A percentile compares a stretch with the other conserved stretches of the same genome.
phyloP scores from a whole-genome alignment of 1,140 invertebrate species.

The Drosophila teissieri region DNA sequence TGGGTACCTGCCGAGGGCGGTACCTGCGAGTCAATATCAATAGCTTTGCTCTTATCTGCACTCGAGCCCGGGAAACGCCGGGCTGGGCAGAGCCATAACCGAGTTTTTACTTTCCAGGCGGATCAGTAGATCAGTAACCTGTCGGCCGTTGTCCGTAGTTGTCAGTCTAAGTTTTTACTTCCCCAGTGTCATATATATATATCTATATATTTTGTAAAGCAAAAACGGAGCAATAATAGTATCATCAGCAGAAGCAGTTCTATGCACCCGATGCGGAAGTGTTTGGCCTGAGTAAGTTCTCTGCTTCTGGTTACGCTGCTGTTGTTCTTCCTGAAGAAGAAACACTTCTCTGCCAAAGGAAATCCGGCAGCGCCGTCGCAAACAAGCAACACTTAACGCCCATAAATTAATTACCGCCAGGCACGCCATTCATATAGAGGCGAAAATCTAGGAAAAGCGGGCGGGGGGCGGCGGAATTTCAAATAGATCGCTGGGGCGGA shows the following conservation, averaged over 20 bases:
- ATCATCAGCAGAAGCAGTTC: background rate
- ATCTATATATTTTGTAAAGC: slow-evolving; percentile 29
- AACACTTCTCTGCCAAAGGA: slow-evolving; percentile 7
- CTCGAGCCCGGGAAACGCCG: background rate
- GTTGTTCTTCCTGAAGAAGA: background rate
- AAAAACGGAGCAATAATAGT: background rate
- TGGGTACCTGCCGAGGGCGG: slow-evolving; percentile 37
- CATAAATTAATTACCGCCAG: slow-evolving; percentile 64
- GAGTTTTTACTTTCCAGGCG: background rate
- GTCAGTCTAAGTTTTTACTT: background rate
- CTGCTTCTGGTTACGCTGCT: slow-evolving; percentile 28
- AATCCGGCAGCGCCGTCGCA: slow-evolving; percentile 23
- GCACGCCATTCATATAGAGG: slow-evolving; percentile 39
- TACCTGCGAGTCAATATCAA: slow-evolving; percentile 48
- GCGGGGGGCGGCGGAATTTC: background rate
- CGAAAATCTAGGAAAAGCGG: background rate
- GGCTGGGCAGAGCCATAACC: background rate
- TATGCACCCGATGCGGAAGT: slow-evolving; percentile 30
- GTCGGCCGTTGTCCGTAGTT: slow-evolving; percentile 1
- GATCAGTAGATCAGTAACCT: slow-evolving; percentile 11
- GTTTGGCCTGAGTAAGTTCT: slow-evolving; percentile 46
- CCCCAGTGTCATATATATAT: background rate
- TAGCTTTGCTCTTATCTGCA: slow-evolving; percentile 20
- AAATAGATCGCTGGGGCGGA: slow-evolving; percentile 22
- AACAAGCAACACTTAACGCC: slow-evolving; percentile 76